Evolutionary conservation across 1,140 invertebrate species (phyloP).

Genomic region (Megalonaias nervosa): DNA sequence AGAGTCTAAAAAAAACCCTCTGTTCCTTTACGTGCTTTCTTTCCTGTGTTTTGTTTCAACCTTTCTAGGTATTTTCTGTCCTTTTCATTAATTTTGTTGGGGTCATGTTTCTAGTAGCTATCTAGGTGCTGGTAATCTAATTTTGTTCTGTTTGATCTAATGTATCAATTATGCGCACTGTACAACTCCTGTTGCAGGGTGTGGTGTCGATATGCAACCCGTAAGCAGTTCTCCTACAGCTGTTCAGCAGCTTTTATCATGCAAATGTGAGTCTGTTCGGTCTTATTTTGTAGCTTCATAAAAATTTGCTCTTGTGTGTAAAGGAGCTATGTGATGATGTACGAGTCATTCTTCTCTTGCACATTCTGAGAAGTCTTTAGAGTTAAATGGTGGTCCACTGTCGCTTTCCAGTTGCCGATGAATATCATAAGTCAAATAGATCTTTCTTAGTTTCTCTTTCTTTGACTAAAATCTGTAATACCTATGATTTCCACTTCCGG

Average conservation of each 20-base stretch:
- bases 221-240: constrained; percentile 32
- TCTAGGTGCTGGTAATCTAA: background rate
- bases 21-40: no score
- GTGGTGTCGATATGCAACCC: constrained; percentile 29
- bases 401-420: constrained; percentile 36
- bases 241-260: no score
- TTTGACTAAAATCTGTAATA: constrained; percentile 22
- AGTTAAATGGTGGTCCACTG: constrained; percentile 44
- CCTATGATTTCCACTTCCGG: constrained; percentile 33
- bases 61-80: no score
- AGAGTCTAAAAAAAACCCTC: no score
- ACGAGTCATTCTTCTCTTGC: constrained; percentile 21
- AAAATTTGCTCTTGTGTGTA: constrained; percentile 38
- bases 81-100: no score
- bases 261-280: constrained; percentile 17
- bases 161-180: constrained; percentile 12
- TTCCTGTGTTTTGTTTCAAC: no score
- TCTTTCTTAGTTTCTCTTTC: constrained; percentile 17
- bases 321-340: constrained; percentile 38
- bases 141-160: constrained; percentile 4
- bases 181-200: constrained; percentile 12
- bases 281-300: constrained; percentile 29
- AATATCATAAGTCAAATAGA: constrained; percentile 37
- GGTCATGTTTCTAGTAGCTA: background rate
- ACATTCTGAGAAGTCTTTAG: constrained; percentile 27